Percentiles rank a stretch among this genome's conserved stretches.
phyloP scores from a whole-genome alignment of 2,888 invertebrate genomes.

The Eupithecia insigniata region DNA sequence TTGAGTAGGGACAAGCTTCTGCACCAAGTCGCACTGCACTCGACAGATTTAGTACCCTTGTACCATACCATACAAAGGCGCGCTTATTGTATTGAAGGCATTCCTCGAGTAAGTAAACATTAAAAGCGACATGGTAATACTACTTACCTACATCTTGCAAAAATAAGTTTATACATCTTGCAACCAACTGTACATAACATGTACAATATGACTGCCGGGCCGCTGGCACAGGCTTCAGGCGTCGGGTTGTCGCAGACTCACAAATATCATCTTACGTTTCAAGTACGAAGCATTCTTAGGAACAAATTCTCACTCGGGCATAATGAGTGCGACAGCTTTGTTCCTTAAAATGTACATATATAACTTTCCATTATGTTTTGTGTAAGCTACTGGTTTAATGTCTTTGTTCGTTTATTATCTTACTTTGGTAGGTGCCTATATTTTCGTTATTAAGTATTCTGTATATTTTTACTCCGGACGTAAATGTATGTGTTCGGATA shows the following conservation, averaged over 20 bases:
- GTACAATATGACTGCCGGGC: slow-evolving; percentile 53
- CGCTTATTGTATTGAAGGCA: neutral
- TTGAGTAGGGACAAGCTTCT: neutral
- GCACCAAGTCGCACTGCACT: neutral
- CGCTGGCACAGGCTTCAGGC: slow-evolving; percentile 70
- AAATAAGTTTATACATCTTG: slow-evolving; percentile 1
- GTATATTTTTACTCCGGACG: neutral
- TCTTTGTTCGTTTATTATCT: neutral
- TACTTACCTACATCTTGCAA: too few relatives aligned
- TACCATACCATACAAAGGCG: neutral
- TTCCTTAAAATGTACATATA: neutral
- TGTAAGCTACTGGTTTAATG: neutral
- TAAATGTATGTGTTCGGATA: neutral
- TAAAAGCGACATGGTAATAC: neutral
- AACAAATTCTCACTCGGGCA: slow-evolving; percentile 18
- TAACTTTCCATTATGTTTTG: neutral
- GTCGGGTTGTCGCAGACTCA: slow-evolving; percentile 67
- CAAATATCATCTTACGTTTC: slow-evolving; percentile 58
- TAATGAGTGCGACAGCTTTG: too few relatives aligned
- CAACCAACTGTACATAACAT: slow-evolving; percentile 36
- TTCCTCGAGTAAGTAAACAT: neutral
- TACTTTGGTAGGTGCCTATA: too few relatives aligned
- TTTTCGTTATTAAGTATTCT: neutral
- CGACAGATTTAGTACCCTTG: neutral
- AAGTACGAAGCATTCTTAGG: slow-evolving; percentile 46